A percentile compares a stretch with the other conserved stretches of the same genome.
Evolutionary conservation across 2,797 vertebrate species (phyloP).

Genomic region (Gadopsis bispinosus): DNA sequence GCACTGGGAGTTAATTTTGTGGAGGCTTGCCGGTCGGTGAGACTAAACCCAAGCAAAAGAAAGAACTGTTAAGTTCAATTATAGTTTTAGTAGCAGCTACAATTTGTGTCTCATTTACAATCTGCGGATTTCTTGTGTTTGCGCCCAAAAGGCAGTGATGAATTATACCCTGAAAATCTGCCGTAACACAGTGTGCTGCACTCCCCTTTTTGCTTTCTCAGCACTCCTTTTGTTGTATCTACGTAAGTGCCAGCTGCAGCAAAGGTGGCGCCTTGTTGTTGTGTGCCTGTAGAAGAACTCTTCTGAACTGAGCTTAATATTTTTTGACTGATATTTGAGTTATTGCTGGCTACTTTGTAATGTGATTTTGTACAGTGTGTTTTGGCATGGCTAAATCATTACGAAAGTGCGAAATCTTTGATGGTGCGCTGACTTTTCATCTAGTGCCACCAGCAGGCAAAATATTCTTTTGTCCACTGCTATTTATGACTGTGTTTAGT

Average conservation of each 20-base stretch:
- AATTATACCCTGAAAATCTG: slow-evolving; percentile 12
- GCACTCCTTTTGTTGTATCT: slow-evolving; percentile 11
- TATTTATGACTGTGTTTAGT: not conserved
- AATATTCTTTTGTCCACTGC: not conserved
- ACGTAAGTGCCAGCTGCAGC: slow-evolving; percentile 6
- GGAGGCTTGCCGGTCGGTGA: slow-evolving; percentile 20
- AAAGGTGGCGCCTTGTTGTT: not conserved
- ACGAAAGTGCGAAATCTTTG: no score
- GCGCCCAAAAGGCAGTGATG: not conserved
- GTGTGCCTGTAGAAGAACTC: not conserved
- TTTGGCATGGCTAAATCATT: no score
- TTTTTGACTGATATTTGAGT: no score
- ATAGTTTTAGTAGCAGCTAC: not conserved
- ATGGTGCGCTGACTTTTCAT: no score
- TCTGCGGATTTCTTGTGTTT: not conserved
- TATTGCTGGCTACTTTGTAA: no score
- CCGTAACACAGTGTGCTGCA: not conserved
- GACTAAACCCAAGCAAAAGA: slow-evolving; percentile 4
- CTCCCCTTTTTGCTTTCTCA: slow-evolving; percentile 15
- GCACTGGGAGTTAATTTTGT: slow-evolving; percentile 29
- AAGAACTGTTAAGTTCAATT: not conserved
- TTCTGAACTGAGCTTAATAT: not conserved
- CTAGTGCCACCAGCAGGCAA: not conserved
- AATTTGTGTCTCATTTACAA: not conserved
- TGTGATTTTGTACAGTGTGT: no score